These are phyloP conservation scores for Rana temporaria DNA, from an alignment of 2,113 vertebrate species.

Conservation along the genomic window DNA sequence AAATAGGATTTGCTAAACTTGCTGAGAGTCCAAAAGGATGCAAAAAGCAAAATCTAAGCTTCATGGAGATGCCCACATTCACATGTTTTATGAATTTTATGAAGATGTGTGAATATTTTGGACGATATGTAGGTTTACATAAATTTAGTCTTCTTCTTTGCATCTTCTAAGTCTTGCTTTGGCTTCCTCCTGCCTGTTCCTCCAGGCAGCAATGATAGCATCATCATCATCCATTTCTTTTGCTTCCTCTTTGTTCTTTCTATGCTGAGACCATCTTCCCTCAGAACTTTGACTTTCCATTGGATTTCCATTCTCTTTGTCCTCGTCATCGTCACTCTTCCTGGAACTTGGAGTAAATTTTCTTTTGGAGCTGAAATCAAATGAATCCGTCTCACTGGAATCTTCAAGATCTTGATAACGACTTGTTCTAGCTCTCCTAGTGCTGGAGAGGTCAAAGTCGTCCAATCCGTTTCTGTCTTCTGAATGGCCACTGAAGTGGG, in stretches of 20 bases:
- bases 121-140: too few relatives aligned
- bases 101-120: too few relatives aligned
- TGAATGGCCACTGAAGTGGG: conserved; percentile 61
- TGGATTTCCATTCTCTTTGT: conserved; percentile 66
- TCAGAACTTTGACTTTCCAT: conserved; percentile 69
- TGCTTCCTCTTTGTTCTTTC: conserved; percentile 63
- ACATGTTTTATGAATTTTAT: too few relatives aligned
- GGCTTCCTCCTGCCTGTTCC: conserved; percentile 80
- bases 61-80: too few relatives aligned
- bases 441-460: conserved; percentile 60
- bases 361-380: conserved; percentile 76
- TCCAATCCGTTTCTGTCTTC: conserved; percentile 66
- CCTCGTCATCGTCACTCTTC: conserved; percentile 71
- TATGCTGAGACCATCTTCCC: conserved; percentile 64
- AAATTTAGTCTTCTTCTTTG: conserved; percentile 66
- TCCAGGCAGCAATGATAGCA: conserved; percentile 88
- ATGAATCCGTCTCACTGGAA: conserved; percentile 66
- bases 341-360: conserved; percentile 77
- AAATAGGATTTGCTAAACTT: too few relatives aligned
- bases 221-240: conserved; percentile 81
- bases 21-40: too few relatives aligned
- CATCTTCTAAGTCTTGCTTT: conserved; percentile 73
- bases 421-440: conserved; percentile 63
- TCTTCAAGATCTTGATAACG: conserved; percentile 67
- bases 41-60: too few relatives aligned